phyloP scores from a whole-genome alignment of 2,113 vertebrate species.

The Dendrocopos noguchii region DNA sequence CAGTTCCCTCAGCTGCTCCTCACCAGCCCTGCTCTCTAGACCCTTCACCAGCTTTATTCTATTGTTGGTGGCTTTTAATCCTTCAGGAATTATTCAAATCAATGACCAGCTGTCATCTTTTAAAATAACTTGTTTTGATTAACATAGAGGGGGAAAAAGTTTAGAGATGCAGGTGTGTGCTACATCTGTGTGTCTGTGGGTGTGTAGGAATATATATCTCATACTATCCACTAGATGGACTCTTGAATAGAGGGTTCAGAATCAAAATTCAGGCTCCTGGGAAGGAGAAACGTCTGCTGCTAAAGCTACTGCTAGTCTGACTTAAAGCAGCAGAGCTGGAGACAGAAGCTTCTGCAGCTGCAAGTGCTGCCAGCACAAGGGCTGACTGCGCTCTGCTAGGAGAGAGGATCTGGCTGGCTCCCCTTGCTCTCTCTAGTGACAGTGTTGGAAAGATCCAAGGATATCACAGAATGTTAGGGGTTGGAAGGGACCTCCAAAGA shows the following conservation, averaged over 20 bases:
- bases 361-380: not conserved
- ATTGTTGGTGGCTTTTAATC: not conserved
- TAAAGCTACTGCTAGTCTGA: not conserved
- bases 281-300: not conserved
- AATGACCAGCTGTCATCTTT: not conserved
- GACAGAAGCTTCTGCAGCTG: not conserved
- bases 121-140: not conserved
- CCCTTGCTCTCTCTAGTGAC: not conserved
- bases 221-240: conserved; percentile 56
- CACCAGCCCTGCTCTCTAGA: too few species aligned
- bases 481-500: too few species aligned
- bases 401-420: not conserved
- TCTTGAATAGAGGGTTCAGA: conserved; percentile 14
- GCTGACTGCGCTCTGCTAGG: not conserved
- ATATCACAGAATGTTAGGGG: not conserved
- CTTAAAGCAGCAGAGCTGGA: not conserved
- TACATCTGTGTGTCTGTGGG: rapidly evolving
- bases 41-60: not conserved
- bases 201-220: not conserved
- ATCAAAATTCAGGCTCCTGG: not conserved
- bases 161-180: not conserved
- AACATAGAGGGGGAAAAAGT: not conserved
- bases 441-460: not conserved
- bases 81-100: not conserved
- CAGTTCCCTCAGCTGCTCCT: too few species aligned